Base-by-base conservation (phyloP, 2,113 vertebrate genomes). In the Pagrus major region DNA sequence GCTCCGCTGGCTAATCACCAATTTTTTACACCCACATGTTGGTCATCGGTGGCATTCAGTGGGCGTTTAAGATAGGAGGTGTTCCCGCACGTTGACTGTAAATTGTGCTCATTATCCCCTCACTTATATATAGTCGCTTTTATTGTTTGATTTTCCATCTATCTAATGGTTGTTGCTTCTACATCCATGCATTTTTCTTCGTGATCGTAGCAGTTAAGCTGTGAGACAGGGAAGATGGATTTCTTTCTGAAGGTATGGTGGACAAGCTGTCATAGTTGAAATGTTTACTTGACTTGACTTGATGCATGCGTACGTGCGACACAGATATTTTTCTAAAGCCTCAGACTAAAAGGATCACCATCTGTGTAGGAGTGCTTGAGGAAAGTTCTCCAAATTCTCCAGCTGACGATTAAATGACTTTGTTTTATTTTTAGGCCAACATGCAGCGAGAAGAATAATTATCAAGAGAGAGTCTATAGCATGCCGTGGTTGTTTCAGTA, bases 11-110 rank as follows among this genome's bases (percentile, higher is more conserved):
- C 80, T 89, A 86, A 79, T 88, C 76, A 81, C 68, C 55, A 79
- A 21, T 86, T 84, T 87, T 35, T 75, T 37, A 79, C 92, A 61
- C 90, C 90, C 84, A 88, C 90, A 41, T 11, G 2, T 85, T 78
- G 88, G 54, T 64, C 87, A 87, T 81, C 73, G 70, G 71, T 58
- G 66, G 51, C 75, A 59, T 64, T 76, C 73, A 73, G 86, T 86
- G 87, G 83, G 88, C 16, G 85, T 86, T 77, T 44, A 67, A 55
- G 75, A 83, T 65, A 25, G 55, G 66, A 68, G 16, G 56, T 35
- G 16, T 79, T 76, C 44, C 66, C 44, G 56, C 37, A 41, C 81
- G n/a, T 71, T 80, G 75, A 51, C 39, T 76, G 20, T 29, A 71
- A 85, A 59, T 8, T 44, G 29, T 55, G 47, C 83, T 85, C 71